Base-by-base conservation (phyloP, 2,888 invertebrate species). In the Tuta absoluta region DNA sequence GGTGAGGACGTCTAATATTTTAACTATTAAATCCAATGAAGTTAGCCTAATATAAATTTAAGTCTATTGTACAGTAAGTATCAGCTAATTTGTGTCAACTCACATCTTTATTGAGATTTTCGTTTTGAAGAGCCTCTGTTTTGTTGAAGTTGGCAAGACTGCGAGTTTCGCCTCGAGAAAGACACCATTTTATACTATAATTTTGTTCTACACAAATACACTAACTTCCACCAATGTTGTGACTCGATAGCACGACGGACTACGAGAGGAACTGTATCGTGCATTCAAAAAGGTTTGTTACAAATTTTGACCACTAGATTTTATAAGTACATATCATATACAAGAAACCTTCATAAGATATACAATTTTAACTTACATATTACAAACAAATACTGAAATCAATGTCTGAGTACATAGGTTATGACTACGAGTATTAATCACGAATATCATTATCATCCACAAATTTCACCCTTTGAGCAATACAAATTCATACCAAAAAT, bases 241-340 rank as follows among this genome's bases (percentile, higher is more conserved):
- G 86, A 84, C 80, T 86, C 84, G 77, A 82, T 76, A 85, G 89
- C 91, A 91, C 91, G 91, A 87, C 80, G 72, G 78, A 85, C 89
- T 90, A 89, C 84, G 72, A 86, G 84, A 91, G 91, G 91, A 91
- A 91, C 91, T 91, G 89, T 86, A 85, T 91, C 91, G 91, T 91
- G 91, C 91, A 85, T 86, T 82, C 78, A 79, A 84, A 60, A 83
- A 81, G 82, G 80, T 83, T 84, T 80, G 79, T 82, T 90, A 85
- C 82, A 85, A 82, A 87, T 87, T 89, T 88, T 81, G 86, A 88
- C 78, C 74, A 77, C 82, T 80, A 80, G 77, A 72, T 23, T 53
- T 77, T 72, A 70, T 72, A 75, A 73, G 65, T 71, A 45, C 73
- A 78, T 72, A 75, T 78, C 77, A 72, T 79, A 53, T 33, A 33